These are phyloP conservation scores for Chitala chitala DNA, from an alignment of 2,113 vertebrate species.

Conservation along the genomic window DNA sequence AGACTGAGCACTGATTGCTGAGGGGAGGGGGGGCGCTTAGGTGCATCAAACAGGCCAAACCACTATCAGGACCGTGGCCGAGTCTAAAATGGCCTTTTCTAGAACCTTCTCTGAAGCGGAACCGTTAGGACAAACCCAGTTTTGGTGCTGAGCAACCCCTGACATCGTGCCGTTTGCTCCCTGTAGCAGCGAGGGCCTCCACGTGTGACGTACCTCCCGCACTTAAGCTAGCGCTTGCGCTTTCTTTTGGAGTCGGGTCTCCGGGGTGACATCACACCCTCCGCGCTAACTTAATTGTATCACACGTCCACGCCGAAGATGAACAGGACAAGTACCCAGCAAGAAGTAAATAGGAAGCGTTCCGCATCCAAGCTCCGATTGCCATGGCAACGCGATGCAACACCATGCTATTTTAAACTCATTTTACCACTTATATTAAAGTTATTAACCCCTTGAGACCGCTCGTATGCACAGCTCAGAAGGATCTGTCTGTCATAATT, in stretches of 20 bases:
- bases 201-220: not conserved
- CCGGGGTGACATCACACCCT: conserved; percentile 38
- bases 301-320: conserved; percentile 42
- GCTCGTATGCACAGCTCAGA: conserved; percentile 50
- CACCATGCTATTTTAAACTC: conserved; percentile 63
- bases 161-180: not conserved
- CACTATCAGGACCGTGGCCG: not conserved
- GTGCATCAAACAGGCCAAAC: not conserved
- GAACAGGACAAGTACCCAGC: conserved; percentile 55
- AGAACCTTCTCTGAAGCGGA: conserved; percentile 4
- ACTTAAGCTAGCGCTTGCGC: conserved; percentile 20
- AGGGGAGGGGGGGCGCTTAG: not conserved
- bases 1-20: not conserved
- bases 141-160: not conserved
- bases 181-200: not conserved
- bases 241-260: conserved; percentile 35
- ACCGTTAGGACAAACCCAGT: not conserved
- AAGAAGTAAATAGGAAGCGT: conserved; percentile 51
- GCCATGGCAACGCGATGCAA: conserved; percentile 65
- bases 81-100: not conserved
- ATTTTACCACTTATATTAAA: conserved; percentile 63
- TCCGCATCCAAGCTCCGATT: conserved; percentile 43
- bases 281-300: conserved; percentile 37
- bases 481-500: conserved; percentile 64
- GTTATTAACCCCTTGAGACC: conserved; percentile 63